Conservation (phyloP, 2,797 vertebrate species). For the Karalla daura region DNA sequence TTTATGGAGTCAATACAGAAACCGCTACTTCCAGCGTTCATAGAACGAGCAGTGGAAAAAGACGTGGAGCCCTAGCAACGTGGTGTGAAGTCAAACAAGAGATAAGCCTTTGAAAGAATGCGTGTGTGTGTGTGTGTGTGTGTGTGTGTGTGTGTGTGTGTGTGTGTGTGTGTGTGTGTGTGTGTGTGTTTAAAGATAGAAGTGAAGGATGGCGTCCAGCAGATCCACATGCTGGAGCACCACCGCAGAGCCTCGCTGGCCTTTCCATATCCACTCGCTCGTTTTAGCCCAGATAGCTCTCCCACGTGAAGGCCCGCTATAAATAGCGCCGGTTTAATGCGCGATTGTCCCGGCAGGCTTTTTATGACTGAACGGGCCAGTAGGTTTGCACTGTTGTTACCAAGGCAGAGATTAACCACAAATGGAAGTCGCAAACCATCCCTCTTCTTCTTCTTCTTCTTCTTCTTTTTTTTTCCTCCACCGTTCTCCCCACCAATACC, state of each 20-base stretch:
- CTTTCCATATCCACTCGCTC: slow-evolving; percentile 42
- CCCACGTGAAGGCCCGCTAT: slow-evolving; percentile 64
- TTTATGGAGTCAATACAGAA: no score
- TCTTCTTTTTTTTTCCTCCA: neutral
- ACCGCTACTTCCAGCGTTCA: no score
- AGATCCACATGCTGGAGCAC: slow-evolving; percentile 15
- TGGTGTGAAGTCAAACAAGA: slow-evolving; percentile 17
- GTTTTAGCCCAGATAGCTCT: slow-evolving; percentile 56
- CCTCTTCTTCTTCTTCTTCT: slow-evolving; percentile 1
- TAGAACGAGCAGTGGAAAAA: slow-evolving; percentile 17
- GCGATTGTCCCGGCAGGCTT: slow-evolving; percentile 59
- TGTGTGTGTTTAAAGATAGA: slow-evolving; percentile 51
- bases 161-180: no score
- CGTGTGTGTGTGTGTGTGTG: no score
- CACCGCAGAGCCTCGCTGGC: slow-evolving; percentile 27
- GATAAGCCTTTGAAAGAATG: slow-evolving; percentile 11
- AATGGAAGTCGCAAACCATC: slow-evolving; percentile 45
- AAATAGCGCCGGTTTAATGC: slow-evolving; percentile 65
- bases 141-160: no score
- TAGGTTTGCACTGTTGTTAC: slow-evolving; percentile 48
- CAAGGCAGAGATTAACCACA: slow-evolving; percentile 58
- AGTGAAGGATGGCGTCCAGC: slow-evolving; percentile 26
- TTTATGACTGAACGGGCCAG: slow-evolving; percentile 47
- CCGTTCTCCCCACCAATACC: neutral
- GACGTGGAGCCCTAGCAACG: neutral